Evolutionary conservation across 2,113 vertebrate genomes (phyloP), one percentile per base, ranked within the genome.

Genomic region (Aphyosemion australe): DNA sequence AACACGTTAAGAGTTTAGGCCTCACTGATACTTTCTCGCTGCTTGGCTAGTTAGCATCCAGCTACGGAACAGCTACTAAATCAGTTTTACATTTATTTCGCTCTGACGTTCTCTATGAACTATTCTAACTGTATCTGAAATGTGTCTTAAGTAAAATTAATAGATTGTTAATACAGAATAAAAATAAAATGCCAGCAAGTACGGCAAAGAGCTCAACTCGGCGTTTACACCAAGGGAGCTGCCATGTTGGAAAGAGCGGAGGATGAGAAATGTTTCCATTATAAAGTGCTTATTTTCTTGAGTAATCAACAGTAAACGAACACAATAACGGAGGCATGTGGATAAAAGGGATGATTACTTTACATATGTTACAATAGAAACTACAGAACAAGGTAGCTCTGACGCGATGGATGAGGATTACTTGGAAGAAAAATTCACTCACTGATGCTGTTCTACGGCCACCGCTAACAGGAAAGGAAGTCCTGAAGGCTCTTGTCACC

Each of bases 391-490:
- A 1, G 0, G 0, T 1, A 1, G 32, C 72, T 75, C 76, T 18
- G 34, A 5, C 1, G 5, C 8, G 93, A 94, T 94, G 91, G 69
- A 56, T 16, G 21, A 31, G 37, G 93, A 94, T 94, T 89, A 11
- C 50, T 65, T 5, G 1, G 3, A 66, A 8, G 43, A 16, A 68
- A 69, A 56, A 1, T n/a, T 46, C 57, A 93, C 93, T 92, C 78
- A 93, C 92, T 90, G 84, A 60, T 87, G 89, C 84, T 90, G 84
- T 43, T 90, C 89, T 83, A 77, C 60, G 80, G 89, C 87, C 86
- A 80, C 89, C 89, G 88, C 84, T 78, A 83, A 69, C 88, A 89
- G 75, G 87, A 93, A 93, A 94, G 93, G 93, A 93, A 92, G 92
- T 72, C 0, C 12, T 12, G 8, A 45, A 12, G 64, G 62, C 41